Evolutionary conservation across 2,888 invertebrate genomes (phyloP).

Genomic region (Oligia fasciuncula): DNA sequence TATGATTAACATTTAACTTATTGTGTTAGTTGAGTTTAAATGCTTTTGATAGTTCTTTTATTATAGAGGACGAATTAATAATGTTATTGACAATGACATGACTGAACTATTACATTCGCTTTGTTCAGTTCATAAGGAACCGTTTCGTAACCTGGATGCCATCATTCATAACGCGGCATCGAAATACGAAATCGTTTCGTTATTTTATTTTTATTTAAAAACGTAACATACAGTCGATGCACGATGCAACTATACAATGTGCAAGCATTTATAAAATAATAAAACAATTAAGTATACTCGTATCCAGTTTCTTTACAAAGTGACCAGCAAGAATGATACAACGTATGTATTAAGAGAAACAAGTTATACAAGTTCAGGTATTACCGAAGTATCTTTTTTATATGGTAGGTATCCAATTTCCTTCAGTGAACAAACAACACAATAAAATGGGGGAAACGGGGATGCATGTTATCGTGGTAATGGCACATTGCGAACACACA

Average conservation of each 20-base stretch:
- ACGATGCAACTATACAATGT: constrained; percentile 38
- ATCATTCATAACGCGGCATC: constrained; percentile 13
- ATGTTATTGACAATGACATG: constrained; percentile 58
- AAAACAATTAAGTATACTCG: constrained; percentile 56
- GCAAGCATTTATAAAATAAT: constrained; percentile 48
- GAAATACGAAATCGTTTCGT: background rate
- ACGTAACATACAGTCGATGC: constrained; percentile 23
- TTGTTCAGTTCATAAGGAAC: constrained; percentile 49
- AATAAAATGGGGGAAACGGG: constrained; percentile 69
- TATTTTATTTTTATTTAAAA: constrained; percentile 26
- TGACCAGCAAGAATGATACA: constrained; percentile 69
- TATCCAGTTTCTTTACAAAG: constrained; percentile 68
- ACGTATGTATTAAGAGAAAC: constrained; percentile 74
- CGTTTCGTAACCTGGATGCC: constrained; percentile 21
- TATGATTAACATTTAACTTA: constrained; percentile 62
- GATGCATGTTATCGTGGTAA: constrained; percentile 80
- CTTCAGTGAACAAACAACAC: constrained; percentile 79
- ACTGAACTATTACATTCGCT: constrained; percentile 57
- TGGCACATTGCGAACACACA: constrained; percentile 69
- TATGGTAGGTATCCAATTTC: constrained; percentile 80
- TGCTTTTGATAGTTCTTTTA: constrained; percentile 55
- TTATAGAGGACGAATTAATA: constrained; percentile 60
- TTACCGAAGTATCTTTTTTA: constrained; percentile 78
- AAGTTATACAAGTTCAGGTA: constrained; percentile 79
- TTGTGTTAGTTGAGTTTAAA: constrained; percentile 59